Percentiles rank a stretch among this genome's conserved stretches.
These are phyloP conservation scores for Ancistrus triradiatus DNA, from an alignment of 2,113 vertebrate species.

Conservation along the genomic window DNA sequence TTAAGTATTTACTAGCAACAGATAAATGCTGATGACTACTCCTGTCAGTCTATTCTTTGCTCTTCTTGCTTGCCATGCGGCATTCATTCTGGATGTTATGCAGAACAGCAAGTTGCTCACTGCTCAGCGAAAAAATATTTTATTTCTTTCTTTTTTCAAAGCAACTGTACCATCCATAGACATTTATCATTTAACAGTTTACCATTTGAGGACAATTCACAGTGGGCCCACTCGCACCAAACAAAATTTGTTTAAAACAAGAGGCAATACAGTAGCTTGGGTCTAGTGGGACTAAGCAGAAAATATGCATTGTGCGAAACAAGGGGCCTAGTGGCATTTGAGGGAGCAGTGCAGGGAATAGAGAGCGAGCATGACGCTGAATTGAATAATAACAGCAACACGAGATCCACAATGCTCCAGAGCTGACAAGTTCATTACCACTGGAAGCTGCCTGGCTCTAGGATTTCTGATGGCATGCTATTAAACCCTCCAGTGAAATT, in stretches of 20 bases:
- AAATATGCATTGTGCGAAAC: slow-evolving; percentile 61
- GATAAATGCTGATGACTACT: neutral
- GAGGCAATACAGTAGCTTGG: slow-evolving; percentile 55
- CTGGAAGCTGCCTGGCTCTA: slow-evolving; percentile 53
- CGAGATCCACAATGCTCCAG: slow-evolving; percentile 53
- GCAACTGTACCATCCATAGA: slow-evolving; percentile 16
- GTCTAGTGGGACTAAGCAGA: slow-evolving; percentile 54
- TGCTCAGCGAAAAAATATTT: neutral
- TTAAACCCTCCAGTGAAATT: slow-evolving; percentile 52
- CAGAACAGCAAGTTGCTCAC: neutral
- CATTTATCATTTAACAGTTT: slow-evolving; percentile 56
- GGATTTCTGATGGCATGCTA: slow-evolving; percentile 54
- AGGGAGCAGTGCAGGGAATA: slow-evolving; percentile 55
- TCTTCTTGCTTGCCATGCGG: neutral
- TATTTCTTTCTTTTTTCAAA: slow-evolving; percentile 2
- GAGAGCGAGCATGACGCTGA: slow-evolving; percentile 53
- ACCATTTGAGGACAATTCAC: slow-evolving; percentile 62
- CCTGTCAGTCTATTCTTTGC: neutral
- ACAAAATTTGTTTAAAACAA: slow-evolving; percentile 69
- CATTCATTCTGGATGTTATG: neutral
- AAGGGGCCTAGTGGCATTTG: slow-evolving; percentile 54
- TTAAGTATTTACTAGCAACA: too few species aligned
- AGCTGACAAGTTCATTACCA: slow-evolving; percentile 68
- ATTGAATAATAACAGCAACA: slow-evolving; percentile 65
- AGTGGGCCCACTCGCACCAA: slow-evolving; percentile 53